Evolutionary conservation across 2,113 vertebrate species (phyloP).

Genomic region (Hippocampus abdominalis): DNA sequence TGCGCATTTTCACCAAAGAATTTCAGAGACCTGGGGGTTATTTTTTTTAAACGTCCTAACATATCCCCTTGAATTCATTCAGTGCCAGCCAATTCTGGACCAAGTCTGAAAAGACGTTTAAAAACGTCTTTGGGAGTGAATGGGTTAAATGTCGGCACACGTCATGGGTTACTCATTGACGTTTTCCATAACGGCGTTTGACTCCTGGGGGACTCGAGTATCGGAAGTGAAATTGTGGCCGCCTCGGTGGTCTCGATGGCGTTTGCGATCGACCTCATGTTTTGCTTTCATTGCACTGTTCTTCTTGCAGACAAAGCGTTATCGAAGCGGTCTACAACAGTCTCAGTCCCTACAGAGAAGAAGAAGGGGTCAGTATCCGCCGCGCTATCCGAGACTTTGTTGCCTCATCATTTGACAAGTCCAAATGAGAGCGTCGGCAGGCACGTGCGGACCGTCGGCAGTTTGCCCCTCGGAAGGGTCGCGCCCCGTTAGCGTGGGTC

Average conservation of each 20-base stretch:
- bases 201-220: not conserved
- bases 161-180: not conserved
- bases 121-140: no score
- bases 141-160: not conserved
- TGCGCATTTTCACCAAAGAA: no score
- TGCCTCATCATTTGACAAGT: not conserved
- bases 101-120: no score
- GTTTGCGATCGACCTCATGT: not conserved
- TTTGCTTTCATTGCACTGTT: conserved; percentile 11
- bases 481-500: not conserved
- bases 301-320: conserved; percentile 85
- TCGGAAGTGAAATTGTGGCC: not conserved
- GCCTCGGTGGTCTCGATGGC: not conserved
- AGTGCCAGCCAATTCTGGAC: no score
- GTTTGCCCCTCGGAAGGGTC: not conserved
- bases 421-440: not conserved
- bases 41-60: no score
- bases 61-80: no score
- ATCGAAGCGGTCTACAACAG: conserved; percentile 97
- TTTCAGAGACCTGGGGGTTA: no score
- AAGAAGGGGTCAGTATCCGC: conserved; percentile 88
- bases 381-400: conserved; percentile 7
- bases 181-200: not conserved
- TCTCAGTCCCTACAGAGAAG: conserved; percentile 94
- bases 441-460: not conserved